phyloP scores from a whole-genome alignment of 1,140 invertebrate genomes.

The Chrysoperla carnea region DNA sequence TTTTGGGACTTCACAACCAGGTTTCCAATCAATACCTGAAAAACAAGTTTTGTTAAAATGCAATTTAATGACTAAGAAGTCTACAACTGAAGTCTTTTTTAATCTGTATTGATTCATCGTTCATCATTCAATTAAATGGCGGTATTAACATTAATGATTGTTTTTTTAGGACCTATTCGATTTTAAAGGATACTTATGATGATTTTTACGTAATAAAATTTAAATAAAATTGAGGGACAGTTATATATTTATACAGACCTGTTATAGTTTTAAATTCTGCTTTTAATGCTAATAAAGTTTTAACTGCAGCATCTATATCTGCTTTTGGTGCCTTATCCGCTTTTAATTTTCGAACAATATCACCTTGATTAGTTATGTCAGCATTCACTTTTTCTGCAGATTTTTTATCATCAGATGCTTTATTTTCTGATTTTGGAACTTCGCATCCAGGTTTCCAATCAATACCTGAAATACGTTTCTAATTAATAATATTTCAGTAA shows the following conservation, averaged over 20 bases:
- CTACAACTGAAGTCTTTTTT: too few relatives aligned
- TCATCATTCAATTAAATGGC: too few relatives aligned
- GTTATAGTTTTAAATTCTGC: slow-evolving; percentile 40
- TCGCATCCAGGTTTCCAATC: slow-evolving; percentile 3
- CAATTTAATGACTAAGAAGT: too few relatives aligned
- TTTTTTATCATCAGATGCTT: background rate
- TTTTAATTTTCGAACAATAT: slow-evolving; percentile 51
- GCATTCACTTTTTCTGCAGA: slow-evolving; percentile 15
- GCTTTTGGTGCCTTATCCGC: slow-evolving; percentile 31
- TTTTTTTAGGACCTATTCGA: too few relatives aligned
- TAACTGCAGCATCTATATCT: slow-evolving; percentile 37
- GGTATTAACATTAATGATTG: too few relatives aligned
- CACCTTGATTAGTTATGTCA: slow-evolving; percentile 41
- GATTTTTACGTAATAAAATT: too few relatives aligned
- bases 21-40: slow-evolving; percentile 13
- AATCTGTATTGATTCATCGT: too few relatives aligned
- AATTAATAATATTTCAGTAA: background rate
- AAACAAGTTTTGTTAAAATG: too few relatives aligned
- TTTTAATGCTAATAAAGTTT: slow-evolving; percentile 45
- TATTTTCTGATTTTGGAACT: slow-evolving; percentile 3
- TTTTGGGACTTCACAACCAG: slow-evolving; percentile 8
- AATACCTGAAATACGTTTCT: background rate
- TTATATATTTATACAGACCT: slow-evolving; percentile 21
- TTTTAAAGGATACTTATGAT: too few relatives aligned
- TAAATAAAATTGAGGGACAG: too few relatives aligned